Evolutionary conservation across 2,797 vertebrate species (phyloP), one percentile per base, ranked within the genome.

Genomic region (Borostomias antarcticus): DNA sequence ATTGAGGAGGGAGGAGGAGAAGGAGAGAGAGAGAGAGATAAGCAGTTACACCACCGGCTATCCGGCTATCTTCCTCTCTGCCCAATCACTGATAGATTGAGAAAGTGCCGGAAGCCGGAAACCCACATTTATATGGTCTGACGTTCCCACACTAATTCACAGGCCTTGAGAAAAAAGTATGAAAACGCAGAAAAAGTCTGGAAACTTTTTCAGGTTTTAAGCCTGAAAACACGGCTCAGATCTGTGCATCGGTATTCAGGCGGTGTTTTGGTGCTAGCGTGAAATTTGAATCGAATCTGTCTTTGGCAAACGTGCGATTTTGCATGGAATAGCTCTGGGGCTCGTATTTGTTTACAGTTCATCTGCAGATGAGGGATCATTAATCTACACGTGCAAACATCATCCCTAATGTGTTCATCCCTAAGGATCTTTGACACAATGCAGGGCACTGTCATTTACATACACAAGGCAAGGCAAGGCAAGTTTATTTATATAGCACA

Each of bases 231-330:
- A n/a, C n/a, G n/a, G 28, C 47, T n/a, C 35, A 37, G 66, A 81
- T 73, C 62, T 69, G 32, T 19, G 21, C 70, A 81, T 81, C 80
- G 79, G 62, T 45, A 85, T 82, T 78, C 82, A 72, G 25, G 26
- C 43, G 45, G 19, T 10, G 54, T 15, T 58, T 62, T 64, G n/a
- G 33, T 23, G 47, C 71, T 4, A 28, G 65, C 73, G 78, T 80
- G 75, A 82, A 72, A 80, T 75, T 74, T 82, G 40, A 79, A 50
- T 68, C 25, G 69, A 54, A 79, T 82, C 72, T n/a, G 73, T 64
- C 82, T 84, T 80, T 67, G 80, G 70, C 50, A 73, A 75, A 67
- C 58, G 66, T 69, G 69, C 1, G 8, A 75, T 58, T 68, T 33
- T 73, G 51, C 47, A 37, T 37, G 35, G 13, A 37, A 37, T 13